Evolutionary conservation across 1,140 invertebrate species (phyloP), one percentile per base, ranked within the genome.

Genomic region (Yoshiicerus persimilis): DNA sequence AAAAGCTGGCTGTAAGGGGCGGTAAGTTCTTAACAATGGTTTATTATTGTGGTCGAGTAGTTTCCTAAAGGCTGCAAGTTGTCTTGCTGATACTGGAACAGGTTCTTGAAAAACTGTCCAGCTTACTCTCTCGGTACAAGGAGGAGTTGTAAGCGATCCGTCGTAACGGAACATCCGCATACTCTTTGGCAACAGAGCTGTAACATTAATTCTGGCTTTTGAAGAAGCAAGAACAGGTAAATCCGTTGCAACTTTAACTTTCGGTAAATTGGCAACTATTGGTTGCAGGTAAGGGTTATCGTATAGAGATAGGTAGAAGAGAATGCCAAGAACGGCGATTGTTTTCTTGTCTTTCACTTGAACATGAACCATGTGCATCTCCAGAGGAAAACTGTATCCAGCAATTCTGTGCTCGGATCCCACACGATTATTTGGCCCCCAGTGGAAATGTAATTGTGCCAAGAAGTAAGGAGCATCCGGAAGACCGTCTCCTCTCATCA

Each of bases 131-230:
- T 98, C 97, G 9, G 94, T 94, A 91, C 97, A 98, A 0, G 97
- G 97, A 2, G 98, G 98, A 3, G 97, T 98, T 0, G 98, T 98
- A 39, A 98, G 92, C 3, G 97, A 98, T 1, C 98, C 98, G 41
- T 95, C 93, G 92, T 99, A 99, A 4, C 75, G 87, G 64, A 83
- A 83, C 30, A 83, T 56, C 27, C 75, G 83, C 62, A 41, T 75
- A 30, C 66, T 41, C 9, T 70, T 70, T 64, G 84, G 84, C 27
- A 86, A 66, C 10, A 86, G 11, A 34, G 47, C 13, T 66, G 27
- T 64, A 25, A 86, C 23, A 86, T 86, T 86, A 23, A 86, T 34
- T 86, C 16, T 11, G 1, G 6, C 16, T 20, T 41, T 38, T 34
- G 32, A 30, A 2, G 25, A 5, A 25, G 32, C 36, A 5, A 66